Evolutionary conservation across 2,888 invertebrate species (phyloP).

Genomic region (Idaea biselata): DNA sequence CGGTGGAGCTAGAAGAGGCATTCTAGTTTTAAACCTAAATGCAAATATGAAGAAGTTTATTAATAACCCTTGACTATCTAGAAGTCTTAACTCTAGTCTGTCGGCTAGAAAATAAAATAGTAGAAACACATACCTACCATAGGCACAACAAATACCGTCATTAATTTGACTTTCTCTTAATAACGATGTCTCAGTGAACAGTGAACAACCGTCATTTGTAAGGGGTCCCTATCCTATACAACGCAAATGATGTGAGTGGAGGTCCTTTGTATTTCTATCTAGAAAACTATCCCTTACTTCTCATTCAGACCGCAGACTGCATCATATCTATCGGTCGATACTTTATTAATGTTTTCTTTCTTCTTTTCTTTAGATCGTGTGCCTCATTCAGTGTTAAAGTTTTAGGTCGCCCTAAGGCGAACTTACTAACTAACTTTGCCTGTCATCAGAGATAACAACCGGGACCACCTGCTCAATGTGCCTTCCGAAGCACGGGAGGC

Average conservation of each 20-base stretch:
- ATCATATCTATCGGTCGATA: background rate
- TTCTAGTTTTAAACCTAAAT: too few species aligned
- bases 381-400: too few species aligned
- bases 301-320: background rate
- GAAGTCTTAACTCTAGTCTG: background rate
- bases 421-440: too few species aligned
- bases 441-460: too few species aligned
- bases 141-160: background rate
- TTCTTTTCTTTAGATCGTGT: too few species aligned
- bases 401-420: too few species aligned
- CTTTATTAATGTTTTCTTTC: background rate
- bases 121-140: background rate
- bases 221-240: background rate
- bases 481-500: too few species aligned
- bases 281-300: background rate
- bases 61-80: too few species aligned
- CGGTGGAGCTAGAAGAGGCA: too few species aligned
- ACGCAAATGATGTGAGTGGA: background rate
- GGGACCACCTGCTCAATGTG: too few species aligned
- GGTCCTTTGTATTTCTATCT: background rate
- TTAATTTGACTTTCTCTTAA: background rate
- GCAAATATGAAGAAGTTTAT: too few species aligned
- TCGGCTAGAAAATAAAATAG: background rate
- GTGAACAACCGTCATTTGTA: background rate
- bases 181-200: background rate